A percentile compares a stretch with the other conserved stretches of the same genome.
Evolutionary conservation across 2,888 invertebrate species (phyloP).

Genomic region (Melikaiella ostensackeni): DNA sequence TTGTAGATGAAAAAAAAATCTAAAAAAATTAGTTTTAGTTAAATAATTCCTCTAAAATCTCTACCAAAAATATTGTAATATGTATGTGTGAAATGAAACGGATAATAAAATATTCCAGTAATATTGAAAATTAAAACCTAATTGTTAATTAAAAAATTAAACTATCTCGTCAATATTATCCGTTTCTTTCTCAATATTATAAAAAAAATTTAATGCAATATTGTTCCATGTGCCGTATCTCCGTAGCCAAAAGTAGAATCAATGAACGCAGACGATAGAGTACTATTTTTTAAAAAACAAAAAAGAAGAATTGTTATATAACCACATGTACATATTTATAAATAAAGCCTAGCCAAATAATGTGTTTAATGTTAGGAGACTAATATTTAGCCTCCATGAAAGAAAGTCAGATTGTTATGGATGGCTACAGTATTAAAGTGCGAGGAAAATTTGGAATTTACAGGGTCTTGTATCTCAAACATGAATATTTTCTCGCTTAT

Average conservation of each 20-base stretch:
- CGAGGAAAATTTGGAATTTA: conserved; percentile 19
- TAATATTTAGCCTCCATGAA: conserved; percentile 59
- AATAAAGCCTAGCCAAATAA: conserved; percentile 12
- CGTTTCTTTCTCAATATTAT: conserved; percentile 7
- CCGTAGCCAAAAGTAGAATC: conserved; percentile 1
- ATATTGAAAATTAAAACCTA: background rate
- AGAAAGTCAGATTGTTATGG: conserved; percentile 41
- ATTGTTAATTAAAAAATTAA: background rate
- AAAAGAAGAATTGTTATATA: conserved; percentile 43
- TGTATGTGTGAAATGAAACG: background rate
- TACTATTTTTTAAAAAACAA: conserved; percentile 8
- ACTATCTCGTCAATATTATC: conserved; percentile 15
- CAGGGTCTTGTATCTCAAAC: conserved; percentile 2
- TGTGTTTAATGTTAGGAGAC: conserved; percentile 52
- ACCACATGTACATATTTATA: conserved; percentile 29
- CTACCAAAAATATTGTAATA: background rate
- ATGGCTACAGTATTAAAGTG: conserved; percentile 5
- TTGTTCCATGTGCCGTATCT: conserved; percentile 10
- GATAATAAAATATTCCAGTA: background rate
- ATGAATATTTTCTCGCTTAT: conserved; percentile 2
- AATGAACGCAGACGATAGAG: background rate
- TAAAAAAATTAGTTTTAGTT: background rate
- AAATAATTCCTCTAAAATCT: background rate
- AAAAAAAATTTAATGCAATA: conserved; percentile 9
- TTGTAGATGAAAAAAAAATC: background rate